Base-by-base conservation (phyloP, 1,140 invertebrate genomes). In the Medauroidea extradentata region DNA sequence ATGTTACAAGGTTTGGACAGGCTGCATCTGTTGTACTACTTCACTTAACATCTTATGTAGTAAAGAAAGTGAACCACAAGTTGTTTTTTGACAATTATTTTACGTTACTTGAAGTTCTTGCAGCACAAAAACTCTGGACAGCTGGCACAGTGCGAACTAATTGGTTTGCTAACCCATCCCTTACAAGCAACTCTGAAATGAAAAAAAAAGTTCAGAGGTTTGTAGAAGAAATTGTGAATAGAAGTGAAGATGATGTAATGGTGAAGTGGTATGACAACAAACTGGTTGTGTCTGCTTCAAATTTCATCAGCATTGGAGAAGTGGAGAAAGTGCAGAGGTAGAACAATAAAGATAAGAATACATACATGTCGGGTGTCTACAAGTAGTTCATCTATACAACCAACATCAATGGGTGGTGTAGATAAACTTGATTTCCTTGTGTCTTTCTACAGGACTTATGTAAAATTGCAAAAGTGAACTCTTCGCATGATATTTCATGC, bases 321-420 rank as follows among this genome's bases (percentile, higher is more conserved):
- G 11, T 18, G 16, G 49, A 69, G n/a, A 50, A 55, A 44, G 29
- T 62, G 18, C 57, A 29, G 29, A 53, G 50, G 27, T 24, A 38
- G 27, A 46, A 62, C 60, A 57, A 58, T 48, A 25, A 27, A 43
- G 16, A 65, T 63, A 51, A 57, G 63, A 57, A 63, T n/a, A 66
- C 18, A 57, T 69, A 13, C 19, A 57, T 11, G 58, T 71, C 5
- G 21, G 41, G 39, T 39, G 61, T 11, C 71, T n/a, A n/a, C 51
- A 60, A 16, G 65, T 69, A 24, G 57, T 72, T 1, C 57, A 63
- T 29, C 18, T 53, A 38, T 73, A 73, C n/a, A n/a, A n/a, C 57
- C 56, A 63, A n/a, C n/a, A 50, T 60, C 59, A 54, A 71, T 72
- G 69, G 69, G 69, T 18, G 69, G 72, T 29, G 63, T 73, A 13